Base-by-base conservation (phyloP, 2,888 invertebrate species). In the Alsophila aescularia region DNA sequence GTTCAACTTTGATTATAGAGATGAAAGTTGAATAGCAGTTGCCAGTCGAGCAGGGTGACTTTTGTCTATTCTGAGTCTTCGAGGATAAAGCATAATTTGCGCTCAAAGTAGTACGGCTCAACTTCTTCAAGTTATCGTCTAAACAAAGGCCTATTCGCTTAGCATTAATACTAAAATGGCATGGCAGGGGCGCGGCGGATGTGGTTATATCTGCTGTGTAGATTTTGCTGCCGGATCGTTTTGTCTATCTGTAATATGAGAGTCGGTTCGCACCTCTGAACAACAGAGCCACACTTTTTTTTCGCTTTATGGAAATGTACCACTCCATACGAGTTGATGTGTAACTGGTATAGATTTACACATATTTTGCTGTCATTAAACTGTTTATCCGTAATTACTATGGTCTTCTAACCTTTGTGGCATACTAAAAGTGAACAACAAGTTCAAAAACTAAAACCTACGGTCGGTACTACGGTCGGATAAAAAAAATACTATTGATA, bases 61-160 rank as follows among this genome's bases (percentile, higher is more conserved):
- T 86, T 89, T 86, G 87, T 86, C 89, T 88, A 85, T 85, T 85
- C 85, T 80, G 81, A 74, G 81, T 84, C 88, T 87, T 88, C 79
- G 80, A 85, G 85, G 84, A 87, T 86, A 82, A 84, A 84, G 84
- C 79, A 75, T 80, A 80, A 85, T 84, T 83, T 75, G 59, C 64
- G 58, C 62, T 58, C 64, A 69, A 73, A 67, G 64, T 72, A 77
- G 75, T 69, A 81, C 66, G 73, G 71, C 76, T 59, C 64, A 87
- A 79, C 70, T 72, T 58, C 48, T 50, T 48, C 40, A 37, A 51
- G 53, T 50, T 60, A 56, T 64, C 58, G 59, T 62, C 49, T 37
- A 79, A 82, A 83, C 53, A 40, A 62, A 70, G 70, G 75, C 74
- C 66, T 88, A 69, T 66, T 43, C 21, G 36, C 50, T 51, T 60